These are phyloP conservation scores for Coracopsis vasa DNA, from an alignment of 2,113 vertebrate species.

Conservation along the genomic window DNA sequence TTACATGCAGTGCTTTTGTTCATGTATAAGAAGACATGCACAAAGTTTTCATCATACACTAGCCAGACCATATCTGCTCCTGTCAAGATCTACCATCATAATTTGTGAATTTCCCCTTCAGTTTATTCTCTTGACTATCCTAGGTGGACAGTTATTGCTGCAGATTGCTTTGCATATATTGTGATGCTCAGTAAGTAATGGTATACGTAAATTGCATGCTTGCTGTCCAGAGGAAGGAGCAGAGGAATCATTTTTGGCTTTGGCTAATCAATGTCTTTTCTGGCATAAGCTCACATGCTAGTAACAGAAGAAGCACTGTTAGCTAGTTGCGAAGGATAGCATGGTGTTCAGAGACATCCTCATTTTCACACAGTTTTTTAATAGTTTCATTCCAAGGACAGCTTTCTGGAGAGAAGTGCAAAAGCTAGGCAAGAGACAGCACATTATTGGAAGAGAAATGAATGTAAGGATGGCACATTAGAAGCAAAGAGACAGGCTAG, in stretches of 20 bases:
- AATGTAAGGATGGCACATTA: background rate
- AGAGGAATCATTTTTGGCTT: background rate
- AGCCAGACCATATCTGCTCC: background rate
- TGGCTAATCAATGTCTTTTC: background rate
- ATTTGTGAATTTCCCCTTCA: background rate
- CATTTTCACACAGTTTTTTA: background rate
- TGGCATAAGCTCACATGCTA: background rate
- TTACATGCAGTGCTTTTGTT: background rate
- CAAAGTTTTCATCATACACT: background rate
- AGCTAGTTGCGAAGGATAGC: background rate
- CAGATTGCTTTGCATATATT: background rate
- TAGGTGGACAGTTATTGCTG: background rate
- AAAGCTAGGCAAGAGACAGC: background rate
- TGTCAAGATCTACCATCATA: background rate
- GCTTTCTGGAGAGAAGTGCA: background rate
- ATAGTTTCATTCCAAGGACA: background rate
- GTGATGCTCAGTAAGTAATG: background rate
- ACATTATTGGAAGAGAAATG: background rate
- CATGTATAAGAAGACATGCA: background rate
- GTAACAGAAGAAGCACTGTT: background rate
- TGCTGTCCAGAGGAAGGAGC: background rate
- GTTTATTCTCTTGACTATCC: background rate
- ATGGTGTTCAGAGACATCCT: background rate
- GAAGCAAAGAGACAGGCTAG: background rate
- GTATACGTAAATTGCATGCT: background rate